A percentile compares a stretch with the other conserved stretches of the same genome.
Evolutionary conservation across 2,888 invertebrate species (phyloP).

Genomic region (Gymnoscelis rufifasciata): DNA sequence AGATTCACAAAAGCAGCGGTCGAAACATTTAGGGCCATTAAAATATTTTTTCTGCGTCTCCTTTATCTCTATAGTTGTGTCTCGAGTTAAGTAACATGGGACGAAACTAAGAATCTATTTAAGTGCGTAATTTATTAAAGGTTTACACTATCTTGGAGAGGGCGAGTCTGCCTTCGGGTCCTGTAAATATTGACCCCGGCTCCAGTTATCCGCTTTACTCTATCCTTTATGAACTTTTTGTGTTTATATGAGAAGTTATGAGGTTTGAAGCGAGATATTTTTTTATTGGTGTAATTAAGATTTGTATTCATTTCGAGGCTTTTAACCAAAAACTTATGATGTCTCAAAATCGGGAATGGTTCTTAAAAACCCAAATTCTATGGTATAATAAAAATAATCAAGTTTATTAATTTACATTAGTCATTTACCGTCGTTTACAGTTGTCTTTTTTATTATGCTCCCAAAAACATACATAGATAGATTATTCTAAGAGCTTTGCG

Average conservation of each 20-base stretch:
- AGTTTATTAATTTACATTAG: background rate
- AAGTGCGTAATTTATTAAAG: conserved; percentile 62
- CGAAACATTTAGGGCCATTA: conserved; percentile 37
- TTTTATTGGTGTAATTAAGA: conserved; percentile 75
- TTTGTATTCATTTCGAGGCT: conserved; percentile 64
- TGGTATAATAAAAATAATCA: background rate
- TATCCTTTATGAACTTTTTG: conserved; percentile 64
- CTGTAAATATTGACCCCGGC: conserved; percentile 45
- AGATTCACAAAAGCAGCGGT: conserved; percentile 32
- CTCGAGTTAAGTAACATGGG: conserved; percentile 38
- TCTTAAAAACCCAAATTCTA: background rate
- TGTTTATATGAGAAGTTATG: conserved; percentile 66
- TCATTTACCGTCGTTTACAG: background rate
- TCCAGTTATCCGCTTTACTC: conserved; percentile 60
- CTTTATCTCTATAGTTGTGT: conserved; percentile 39
- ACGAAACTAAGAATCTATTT: conserved; percentile 50
- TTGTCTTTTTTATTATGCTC: too few species aligned
- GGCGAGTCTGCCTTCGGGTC: conserved; percentile 38
- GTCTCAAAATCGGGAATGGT: conserved; percentile 37
- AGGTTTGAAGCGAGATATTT: conserved; percentile 62
- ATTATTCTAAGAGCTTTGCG: too few species aligned
- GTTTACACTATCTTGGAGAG: conserved; percentile 44
- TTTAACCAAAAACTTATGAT: conserved; percentile 52
- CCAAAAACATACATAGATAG: too few species aligned
- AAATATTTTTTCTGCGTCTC: conserved; percentile 37